Evolutionary conservation across 2,888 invertebrate species (phyloP).

Genomic region (Conchocele bisecta): DNA sequence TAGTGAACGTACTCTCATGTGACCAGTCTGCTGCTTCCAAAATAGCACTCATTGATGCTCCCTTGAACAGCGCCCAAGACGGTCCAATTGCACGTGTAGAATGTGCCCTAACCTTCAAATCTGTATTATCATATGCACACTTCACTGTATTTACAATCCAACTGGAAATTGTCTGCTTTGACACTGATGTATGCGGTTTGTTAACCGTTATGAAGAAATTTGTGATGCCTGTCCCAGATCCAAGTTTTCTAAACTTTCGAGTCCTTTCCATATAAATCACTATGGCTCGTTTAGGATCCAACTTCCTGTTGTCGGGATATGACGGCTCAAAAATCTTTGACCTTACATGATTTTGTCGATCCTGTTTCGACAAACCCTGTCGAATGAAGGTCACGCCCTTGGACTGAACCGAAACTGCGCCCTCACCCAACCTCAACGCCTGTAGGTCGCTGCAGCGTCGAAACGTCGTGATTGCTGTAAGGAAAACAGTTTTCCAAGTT

Average conservation of each 20-base stretch:
- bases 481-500: conserved; percentile 19
- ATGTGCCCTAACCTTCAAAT: conserved; percentile 25
- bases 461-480: conserved; percentile 26
- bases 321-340: conserved; percentile 19
- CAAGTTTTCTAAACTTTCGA: not conserved
- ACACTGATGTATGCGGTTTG: conserved; percentile 40
- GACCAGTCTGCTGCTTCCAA: conserved; percentile 39
- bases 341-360: conserved; percentile 14
- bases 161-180: conserved; percentile 41
- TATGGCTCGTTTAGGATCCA: conserved; percentile 23
- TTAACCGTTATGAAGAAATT: conserved; percentile 44
- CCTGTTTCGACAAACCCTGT: conserved; percentile 27
- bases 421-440: conserved; percentile 12
- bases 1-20: conserved; percentile 34
- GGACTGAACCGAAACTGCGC: not conserved
- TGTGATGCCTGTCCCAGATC: too few relatives aligned
- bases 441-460: conserved; percentile 20
- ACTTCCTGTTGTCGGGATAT: conserved; percentile 17
- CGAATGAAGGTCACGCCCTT: conserved; percentile 11
- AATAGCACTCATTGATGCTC: conserved; percentile 27
- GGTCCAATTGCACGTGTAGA: conserved; percentile 35
- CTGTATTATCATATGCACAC: conserved; percentile 18
- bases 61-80: conserved; percentile 38
- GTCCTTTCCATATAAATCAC: not conserved
- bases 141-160: conserved; percentile 42